Evolutionary conservation across 2,797 vertebrate genomes (phyloP).

Genomic region (Sternarchorhynchus goeldii): DNA sequence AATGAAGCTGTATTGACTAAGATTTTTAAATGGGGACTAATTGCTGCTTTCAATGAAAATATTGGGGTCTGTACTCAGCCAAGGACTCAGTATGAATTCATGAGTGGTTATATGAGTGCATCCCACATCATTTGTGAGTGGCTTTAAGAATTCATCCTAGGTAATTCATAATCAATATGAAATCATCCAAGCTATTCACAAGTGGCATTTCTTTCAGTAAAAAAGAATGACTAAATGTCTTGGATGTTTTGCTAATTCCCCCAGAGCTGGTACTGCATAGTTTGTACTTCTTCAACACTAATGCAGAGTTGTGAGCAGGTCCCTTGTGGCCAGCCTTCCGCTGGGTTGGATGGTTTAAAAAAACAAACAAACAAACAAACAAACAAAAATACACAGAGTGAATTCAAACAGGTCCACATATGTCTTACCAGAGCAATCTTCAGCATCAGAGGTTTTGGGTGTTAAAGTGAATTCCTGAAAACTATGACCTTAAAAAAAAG

Average conservation of each 20-base stretch:
- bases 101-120: too few species aligned
- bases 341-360: conserved; percentile 8
- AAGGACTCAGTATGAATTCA: not conserved
- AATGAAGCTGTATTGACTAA: not conserved
- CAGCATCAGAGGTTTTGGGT: too few species aligned
- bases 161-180: too few species aligned
- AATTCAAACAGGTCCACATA: not conserved
- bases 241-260: conserved; percentile 15
- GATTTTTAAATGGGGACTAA: not conserved
- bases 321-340: conserved; percentile 36
- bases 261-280: conserved; percentile 25
- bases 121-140: too few species aligned
- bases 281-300: conserved; percentile 5
- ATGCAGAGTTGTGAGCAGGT: conserved; percentile 42
- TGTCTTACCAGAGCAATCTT: too few species aligned
- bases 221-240: conserved; percentile 15
- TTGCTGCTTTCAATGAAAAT: conserved; percentile 1
- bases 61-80: not conserved
- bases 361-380: conserved; percentile 16
- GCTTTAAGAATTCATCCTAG: too few species aligned
- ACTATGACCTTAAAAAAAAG: too few species aligned
- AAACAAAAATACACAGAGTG: conserved; percentile 1
- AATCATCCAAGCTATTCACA: conserved; percentile 5
- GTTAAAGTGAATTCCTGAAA: too few species aligned
- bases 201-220: conserved; percentile 16